phyloP scores from a whole-genome alignment of 1,140 invertebrate genomes.

The Acromyrmex heyeri region DNA sequence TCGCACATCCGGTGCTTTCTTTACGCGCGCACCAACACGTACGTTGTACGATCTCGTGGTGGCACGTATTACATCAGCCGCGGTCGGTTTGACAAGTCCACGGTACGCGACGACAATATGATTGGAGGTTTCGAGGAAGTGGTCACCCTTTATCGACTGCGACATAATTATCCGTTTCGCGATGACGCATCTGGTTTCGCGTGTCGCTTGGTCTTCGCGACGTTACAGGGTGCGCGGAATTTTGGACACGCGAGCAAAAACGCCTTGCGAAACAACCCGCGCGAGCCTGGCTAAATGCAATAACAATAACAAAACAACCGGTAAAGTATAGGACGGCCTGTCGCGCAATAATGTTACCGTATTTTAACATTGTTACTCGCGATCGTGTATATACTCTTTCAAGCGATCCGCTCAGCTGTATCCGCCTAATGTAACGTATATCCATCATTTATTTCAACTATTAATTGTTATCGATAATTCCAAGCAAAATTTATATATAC shows the following conservation, averaged over 20 bases:
- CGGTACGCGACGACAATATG: slow-evolving; percentile 52
- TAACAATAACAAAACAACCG: slow-evolving; percentile 36
- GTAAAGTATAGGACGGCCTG: not conserved
- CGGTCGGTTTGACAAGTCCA: slow-evolving; percentile 48
- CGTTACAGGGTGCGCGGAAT: slow-evolving; percentile 40
- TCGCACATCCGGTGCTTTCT: slow-evolving; percentile 57
- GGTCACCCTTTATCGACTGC: slow-evolving; percentile 60
- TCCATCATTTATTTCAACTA: not conserved
- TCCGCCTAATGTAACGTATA: not conserved
- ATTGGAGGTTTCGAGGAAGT: slow-evolving; percentile 59
- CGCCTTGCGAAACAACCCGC: slow-evolving; percentile 33
- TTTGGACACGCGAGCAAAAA: slow-evolving; percentile 53
- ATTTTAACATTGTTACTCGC: slow-evolving; percentile 4
- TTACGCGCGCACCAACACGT: not conserved
- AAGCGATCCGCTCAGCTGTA: not conserved
- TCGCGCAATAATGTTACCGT: not conserved
- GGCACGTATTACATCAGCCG: slow-evolving; percentile 32
- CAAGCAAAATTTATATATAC: not conserved
- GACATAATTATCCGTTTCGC: slow-evolving; percentile 59
- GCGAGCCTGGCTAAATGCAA: slow-evolving; percentile 25
- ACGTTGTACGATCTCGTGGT: slow-evolving; percentile 1
- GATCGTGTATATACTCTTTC: not conserved
- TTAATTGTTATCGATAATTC: not conserved
- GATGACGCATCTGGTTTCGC: slow-evolving; percentile 61
- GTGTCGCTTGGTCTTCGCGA: slow-evolving; percentile 27